Evolutionary conservation across 2,797 vertebrate species (phyloP).

Genomic region (Adrianichthys oophorus): DNA sequence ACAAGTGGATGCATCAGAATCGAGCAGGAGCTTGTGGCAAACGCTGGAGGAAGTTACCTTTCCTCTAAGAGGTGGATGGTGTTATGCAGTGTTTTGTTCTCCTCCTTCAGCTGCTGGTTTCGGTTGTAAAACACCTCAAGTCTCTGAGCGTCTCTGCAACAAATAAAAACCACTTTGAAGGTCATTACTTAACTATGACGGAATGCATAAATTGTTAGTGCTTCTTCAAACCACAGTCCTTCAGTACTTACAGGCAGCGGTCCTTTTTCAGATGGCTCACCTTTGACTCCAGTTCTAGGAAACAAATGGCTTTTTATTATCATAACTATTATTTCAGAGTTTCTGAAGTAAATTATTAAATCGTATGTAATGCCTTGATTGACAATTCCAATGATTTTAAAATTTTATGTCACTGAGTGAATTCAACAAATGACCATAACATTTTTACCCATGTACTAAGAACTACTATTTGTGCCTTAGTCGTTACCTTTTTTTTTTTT

Average conservation of each 20-base stretch:
- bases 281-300: constrained; percentile 88
- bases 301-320: not conserved
- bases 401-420: too few relatives aligned
- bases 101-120: constrained; percentile 91
- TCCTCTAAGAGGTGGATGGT: constrained; percentile 87
- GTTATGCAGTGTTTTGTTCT: constrained; percentile 88
- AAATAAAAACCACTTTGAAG: not conserved
- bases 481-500: too few relatives aligned
- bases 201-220: too few relatives aligned
- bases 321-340: too few relatives aligned
- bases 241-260: constrained; percentile 89
- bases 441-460: too few relatives aligned
- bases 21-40: not conserved
- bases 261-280: constrained; percentile 92
- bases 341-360: too few relatives aligned
- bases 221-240: not conserved
- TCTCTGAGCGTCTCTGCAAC: constrained; percentile 89
- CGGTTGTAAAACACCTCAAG: constrained; percentile 91
- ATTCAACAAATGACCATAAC: too few relatives aligned
- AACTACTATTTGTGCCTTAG: too few relatives aligned
- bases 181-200: not conserved
- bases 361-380: too few relatives aligned
- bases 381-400: too few relatives aligned
- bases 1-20: too few relatives aligned
- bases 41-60: constrained; percentile 70